Base-by-base conservation (phyloP, 2,113 vertebrate species). In the Perca fluviatilis region DNA sequence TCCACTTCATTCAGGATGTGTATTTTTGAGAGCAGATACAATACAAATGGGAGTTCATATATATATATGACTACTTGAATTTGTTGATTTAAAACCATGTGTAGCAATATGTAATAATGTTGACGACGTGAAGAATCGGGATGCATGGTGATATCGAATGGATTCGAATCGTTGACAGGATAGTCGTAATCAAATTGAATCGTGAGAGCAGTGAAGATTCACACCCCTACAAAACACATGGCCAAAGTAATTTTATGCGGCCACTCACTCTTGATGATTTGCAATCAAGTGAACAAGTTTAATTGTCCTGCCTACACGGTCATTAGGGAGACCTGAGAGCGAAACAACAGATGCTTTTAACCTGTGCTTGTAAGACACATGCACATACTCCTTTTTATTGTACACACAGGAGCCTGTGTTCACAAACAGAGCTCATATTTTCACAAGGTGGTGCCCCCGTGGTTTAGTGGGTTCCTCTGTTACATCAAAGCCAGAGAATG, bases 341-440 rank as follows among this genome's bases (percentile, higher is more conserved):
- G 60, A 82, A 89, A 89, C 77, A 91, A 71, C 92, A 92, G 89
- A 90, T 88, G 91, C 86, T 88, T 92, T 85, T 93, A 87, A 92
- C 87, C 77, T 82, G 80, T 65, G 79, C 74, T 87, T 82, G 73
- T 86, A 71, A 88, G 82, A 79, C 81, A 83, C 68, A 86, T 64
- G 46, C 67, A 13, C 72, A 36, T 43, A 18, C 49, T 50, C 49
- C 75, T 70, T 84, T 89, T 89, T 67, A 91, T 86, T 87, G 74
- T 80, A 80, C 86, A 87, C 89, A 88, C 82, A 86, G 90, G 91
- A 85, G 86, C 62, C 70, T 81, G 74, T 80, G 81, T 89, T 83
- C 82, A 86, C 77, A 84, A 91, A 89, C 89, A 83, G 81, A 43
- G 83, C 83, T 92, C 40, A 62, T 92, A 88, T 92, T 93, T 95